Percentiles rank a stretch among this genome's conserved stretches.
phyloP scores from a whole-genome alignment of 2,888 invertebrate species.

The Ochropleura leucogaster region DNA sequence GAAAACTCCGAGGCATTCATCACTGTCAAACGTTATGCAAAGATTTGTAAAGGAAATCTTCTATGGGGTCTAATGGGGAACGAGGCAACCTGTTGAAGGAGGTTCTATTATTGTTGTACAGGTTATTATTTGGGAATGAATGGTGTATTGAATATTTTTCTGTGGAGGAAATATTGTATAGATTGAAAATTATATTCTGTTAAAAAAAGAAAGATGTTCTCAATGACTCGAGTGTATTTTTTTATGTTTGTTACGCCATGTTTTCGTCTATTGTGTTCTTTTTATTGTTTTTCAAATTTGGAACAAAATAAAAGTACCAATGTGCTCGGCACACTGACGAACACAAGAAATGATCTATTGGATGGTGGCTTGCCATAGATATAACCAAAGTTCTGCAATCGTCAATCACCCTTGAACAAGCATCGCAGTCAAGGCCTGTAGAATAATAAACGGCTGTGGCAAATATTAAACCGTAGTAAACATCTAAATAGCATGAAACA shows the following conservation, averaged over 20 bases:
- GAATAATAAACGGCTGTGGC: not conserved
- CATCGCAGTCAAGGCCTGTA: not conserved
- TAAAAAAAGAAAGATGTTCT: too few species aligned
- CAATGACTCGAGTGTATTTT: too few species aligned
- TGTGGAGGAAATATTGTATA: not conserved
- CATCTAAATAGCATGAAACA: not conserved
- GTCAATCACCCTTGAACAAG: too few species aligned
- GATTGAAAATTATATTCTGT: not conserved
- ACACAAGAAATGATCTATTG: too few species aligned
- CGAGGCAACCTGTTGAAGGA: constrained; percentile 8
- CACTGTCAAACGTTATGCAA: constrained; percentile 37
- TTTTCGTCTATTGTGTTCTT: too few species aligned
- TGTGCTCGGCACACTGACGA: too few species aligned
- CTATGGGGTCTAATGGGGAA: constrained; percentile 26
- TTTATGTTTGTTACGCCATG: too few species aligned
- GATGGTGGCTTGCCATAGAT: too few species aligned
- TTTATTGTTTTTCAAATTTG: too few species aligned
- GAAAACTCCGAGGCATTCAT: constrained; percentile 33
- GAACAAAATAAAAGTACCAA: too few species aligned
- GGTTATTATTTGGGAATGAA: constrained; percentile 28
- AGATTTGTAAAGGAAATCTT: constrained; percentile 24
- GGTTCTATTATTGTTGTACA: constrained; percentile 9
- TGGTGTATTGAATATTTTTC: not conserved
- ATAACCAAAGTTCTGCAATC: too few species aligned
- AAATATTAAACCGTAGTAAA: not conserved